Conservation (phyloP, 2,797 vertebrate species). For the Catostomus latipinnis region DNA sequence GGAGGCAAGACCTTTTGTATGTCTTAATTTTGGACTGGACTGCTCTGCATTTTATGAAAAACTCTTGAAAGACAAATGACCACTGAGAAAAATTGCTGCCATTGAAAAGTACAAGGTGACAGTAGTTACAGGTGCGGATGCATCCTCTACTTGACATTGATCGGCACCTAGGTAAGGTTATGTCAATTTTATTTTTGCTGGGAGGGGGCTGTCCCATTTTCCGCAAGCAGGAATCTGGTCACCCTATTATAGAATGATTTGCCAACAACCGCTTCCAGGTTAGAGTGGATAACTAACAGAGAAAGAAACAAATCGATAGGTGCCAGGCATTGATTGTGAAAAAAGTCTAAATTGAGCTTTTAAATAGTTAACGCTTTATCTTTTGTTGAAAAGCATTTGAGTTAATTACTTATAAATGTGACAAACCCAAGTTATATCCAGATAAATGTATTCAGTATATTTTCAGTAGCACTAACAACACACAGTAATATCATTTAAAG, state of each 20-base stretch:
- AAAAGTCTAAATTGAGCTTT: conserved; percentile 71
- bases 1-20: no score
- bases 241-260: conserved; percentile 59
- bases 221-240: no score
- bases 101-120: no score
- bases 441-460: background rate
- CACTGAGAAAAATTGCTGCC: no score
- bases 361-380: conserved; percentile 71
- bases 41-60: no score
- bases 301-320: conserved; percentile 81
- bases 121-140: no score
- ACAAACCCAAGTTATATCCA: background rate
- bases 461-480: background rate
- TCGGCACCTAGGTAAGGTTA: no score
- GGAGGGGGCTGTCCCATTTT: no score
- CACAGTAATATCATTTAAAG: background rate
- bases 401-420: background rate
- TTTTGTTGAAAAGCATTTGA: conserved; percentile 11
- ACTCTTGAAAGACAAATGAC: no score
- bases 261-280: conserved; percentile 77
- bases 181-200: no score
- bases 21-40: no score
- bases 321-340: conserved; percentile 77
- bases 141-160: no score
- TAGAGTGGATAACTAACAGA: conserved; percentile 82